phyloP scores from a whole-genome alignment of 2,888 invertebrate genomes.

The Sphaerophoria taeniata region DNA sequence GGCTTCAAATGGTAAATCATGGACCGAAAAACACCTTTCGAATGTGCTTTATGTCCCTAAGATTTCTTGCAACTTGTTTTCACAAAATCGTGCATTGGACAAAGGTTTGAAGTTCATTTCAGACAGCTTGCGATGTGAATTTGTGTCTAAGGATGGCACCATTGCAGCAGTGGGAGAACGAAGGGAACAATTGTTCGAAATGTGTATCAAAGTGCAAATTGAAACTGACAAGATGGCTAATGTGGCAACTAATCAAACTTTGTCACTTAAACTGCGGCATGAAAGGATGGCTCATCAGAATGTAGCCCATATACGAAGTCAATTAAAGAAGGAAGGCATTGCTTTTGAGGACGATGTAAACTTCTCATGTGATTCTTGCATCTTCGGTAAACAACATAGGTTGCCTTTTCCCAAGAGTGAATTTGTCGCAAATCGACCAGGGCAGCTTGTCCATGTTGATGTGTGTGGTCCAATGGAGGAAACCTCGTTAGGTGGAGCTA shows the following conservation, averaged over 20 bases:
- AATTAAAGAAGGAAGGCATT: not conserved
- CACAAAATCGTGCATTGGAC: not conserved
- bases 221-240: not conserved
- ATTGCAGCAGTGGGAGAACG: constrained; percentile 8
- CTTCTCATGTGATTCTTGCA: not conserved
- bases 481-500: constrained; percentile 55
- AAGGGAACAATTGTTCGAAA: not conserved
- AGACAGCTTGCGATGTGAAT: constrained; percentile 8
- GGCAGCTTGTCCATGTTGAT: constrained; percentile 14
- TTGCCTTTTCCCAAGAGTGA: not conserved
- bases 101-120: not conserved
- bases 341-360: not conserved
- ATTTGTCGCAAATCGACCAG: not conserved
- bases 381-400: not conserved
- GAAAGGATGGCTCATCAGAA: not conserved
- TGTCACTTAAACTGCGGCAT: constrained; percentile 3
- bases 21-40: not conserved
- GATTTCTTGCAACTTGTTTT: not conserved
- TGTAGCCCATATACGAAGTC: not conserved
- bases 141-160: not conserved
- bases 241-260: not conserved
- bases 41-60: not conserved
- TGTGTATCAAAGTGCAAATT: not conserved
- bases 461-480: constrained; percentile 24
- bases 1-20: too few species aligned